Evolutionary conservation across 2,113 vertebrate species (phyloP).

Genomic region (Lampris megalopsis): DNA sequence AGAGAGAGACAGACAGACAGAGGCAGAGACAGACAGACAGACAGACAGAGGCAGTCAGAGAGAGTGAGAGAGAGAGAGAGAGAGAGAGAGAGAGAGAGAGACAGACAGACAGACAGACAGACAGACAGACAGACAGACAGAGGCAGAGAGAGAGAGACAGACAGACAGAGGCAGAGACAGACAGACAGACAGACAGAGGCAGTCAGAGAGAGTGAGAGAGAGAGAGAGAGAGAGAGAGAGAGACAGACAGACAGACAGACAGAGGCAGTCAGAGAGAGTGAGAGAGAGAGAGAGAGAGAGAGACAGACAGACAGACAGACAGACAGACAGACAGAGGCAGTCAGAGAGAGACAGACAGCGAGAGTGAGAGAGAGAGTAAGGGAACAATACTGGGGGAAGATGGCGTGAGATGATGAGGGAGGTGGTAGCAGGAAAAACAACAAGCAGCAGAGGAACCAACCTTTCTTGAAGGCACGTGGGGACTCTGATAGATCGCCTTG

Average conservation of each 20-base stretch:
- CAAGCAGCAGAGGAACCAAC: constrained; percentile 90
- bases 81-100: constrained; percentile 24
- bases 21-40: constrained; percentile 21
- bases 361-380: constrained; percentile 27
- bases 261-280: constrained; percentile 22
- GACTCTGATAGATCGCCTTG: constrained; percentile 96
- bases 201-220: constrained; percentile 23
- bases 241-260: constrained; percentile 25
- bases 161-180: constrained; percentile 15
- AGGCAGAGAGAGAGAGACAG: constrained; percentile 20
- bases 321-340: constrained; percentile 16
- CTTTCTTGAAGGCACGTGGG: constrained; percentile 98
- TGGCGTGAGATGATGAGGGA: constrained; percentile 31
- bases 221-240: constrained; percentile 37
- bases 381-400: constrained; percentile 52
- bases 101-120: constrained; percentile 14
- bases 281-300: constrained; percentile 37
- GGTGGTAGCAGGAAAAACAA: constrained; percentile 48
- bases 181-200: constrained; percentile 31
- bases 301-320: constrained; percentile 12
- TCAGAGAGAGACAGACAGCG: constrained; percentile 28
- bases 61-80: constrained; percentile 18
- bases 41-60: constrained; percentile 27
- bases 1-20: constrained; percentile 19
- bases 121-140: constrained; percentile 25